Conservation (phyloP, 2,113 vertebrate genomes). For the Procavia capensis region DNA sequence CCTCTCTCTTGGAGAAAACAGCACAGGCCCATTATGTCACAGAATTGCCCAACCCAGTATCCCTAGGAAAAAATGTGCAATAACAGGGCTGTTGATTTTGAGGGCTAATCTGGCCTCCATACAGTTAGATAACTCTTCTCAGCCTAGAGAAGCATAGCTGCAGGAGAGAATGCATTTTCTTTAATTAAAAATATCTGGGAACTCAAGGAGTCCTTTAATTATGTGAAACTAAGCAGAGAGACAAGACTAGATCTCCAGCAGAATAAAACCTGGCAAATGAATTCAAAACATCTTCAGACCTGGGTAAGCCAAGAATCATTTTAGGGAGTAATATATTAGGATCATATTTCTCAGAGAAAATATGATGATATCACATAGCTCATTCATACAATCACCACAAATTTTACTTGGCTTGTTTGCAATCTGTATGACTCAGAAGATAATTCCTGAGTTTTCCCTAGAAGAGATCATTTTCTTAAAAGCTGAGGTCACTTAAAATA, state of each 20-base stretch:
- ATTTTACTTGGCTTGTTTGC: not conserved
- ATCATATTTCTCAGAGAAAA: slow-evolving; percentile 1
- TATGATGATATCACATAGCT: not conserved
- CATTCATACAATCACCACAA: not conserved
- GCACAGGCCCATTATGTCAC: not conserved
- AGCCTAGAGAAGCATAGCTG: not conserved
- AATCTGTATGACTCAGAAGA: not conserved
- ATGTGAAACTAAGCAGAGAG: slow-evolving; percentile 48
- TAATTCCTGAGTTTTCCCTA: not conserved
- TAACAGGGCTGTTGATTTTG: not conserved
- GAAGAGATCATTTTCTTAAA: not conserved
- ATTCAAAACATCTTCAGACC: slow-evolving; percentile 9
- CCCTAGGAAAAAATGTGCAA: not conserved
- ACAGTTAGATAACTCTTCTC: slow-evolving; percentile 32
- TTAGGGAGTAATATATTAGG: not conserved
- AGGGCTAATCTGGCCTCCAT: not conserved
- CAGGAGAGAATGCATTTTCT: slow-evolving; percentile 3
- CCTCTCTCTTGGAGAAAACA: not conserved
- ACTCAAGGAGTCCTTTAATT: slow-evolving; percentile 42
- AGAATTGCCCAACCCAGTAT: not conserved
- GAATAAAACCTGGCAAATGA: slow-evolving; percentile 24
- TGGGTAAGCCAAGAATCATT: not conserved
- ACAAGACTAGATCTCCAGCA: not conserved
- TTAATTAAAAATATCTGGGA: slow-evolving; percentile 64
- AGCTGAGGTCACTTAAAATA: not conserved